phyloP scores from a whole-genome alignment of 92 coral and sea anemone species.

The Micromussa lordhowensis region DNA sequence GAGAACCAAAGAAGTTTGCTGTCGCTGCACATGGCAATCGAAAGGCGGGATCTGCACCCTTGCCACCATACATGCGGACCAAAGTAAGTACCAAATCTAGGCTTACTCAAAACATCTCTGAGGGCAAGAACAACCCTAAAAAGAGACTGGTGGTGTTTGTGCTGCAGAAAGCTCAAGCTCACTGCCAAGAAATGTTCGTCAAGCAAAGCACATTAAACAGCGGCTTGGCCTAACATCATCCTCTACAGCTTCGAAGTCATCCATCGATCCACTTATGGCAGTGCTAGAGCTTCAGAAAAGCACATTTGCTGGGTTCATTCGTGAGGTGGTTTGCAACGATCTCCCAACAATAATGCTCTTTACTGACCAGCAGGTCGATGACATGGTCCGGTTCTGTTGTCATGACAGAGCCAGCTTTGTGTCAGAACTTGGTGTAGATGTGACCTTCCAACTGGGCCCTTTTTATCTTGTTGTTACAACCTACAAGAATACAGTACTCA shows the following conservation, averaged over 20 bases:
- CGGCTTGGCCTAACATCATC: too few relatives aligned
- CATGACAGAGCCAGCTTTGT: conserved; percentile 23
- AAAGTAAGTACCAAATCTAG: conserved; percentile 44
- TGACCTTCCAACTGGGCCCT: too few relatives aligned
- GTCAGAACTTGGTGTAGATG: conserved; percentile 43
- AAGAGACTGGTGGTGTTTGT: conserved; percentile 56
- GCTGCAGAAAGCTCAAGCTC: conserved; percentile 49
- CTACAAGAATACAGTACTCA: too few relatives aligned
- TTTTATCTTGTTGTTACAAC: too few relatives aligned
- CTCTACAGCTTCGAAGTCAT: too few relatives aligned
- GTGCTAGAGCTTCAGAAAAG: too few relatives aligned
- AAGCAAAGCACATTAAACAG: conserved; percentile 42
- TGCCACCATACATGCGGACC: conserved; percentile 34
- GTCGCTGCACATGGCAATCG: conserved; percentile 62
- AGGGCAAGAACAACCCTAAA: conserved; percentile 13
- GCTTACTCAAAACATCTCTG: conserved; percentile 17
- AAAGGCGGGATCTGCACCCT: conserved; percentile 7
- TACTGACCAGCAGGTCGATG: conserved; percentile 31
- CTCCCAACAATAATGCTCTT: conserved; percentile 32
- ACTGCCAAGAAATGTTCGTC: conserved; percentile 44
- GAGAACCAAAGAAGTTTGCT: conserved; percentile 47
- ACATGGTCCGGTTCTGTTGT: conserved; percentile 31
- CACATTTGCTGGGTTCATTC: conserved; percentile 17
- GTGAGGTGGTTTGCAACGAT: conserved; percentile 30
- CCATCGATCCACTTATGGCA: too few relatives aligned